Conservation (phyloP, 2,888 invertebrate genomes). For the Lycophotia porphyrea region DNA sequence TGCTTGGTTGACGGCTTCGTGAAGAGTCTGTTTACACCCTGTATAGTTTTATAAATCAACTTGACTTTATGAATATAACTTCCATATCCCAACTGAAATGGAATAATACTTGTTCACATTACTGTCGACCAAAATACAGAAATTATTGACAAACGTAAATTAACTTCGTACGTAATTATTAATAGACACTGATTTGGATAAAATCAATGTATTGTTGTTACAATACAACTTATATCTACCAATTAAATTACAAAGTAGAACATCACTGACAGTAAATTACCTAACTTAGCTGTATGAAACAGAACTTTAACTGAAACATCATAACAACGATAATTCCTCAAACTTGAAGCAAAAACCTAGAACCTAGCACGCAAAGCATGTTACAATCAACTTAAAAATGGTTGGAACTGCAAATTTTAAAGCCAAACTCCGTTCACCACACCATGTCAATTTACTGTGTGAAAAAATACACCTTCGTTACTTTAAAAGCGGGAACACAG, state of each 20-base stretch:
- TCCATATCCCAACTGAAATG: conserved; percentile 7
- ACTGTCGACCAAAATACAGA: neutral
- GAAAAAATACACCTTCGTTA: conserved; percentile 27
- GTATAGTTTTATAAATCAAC: conserved; percentile 37
- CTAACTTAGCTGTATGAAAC: neutral
- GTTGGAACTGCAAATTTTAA: neutral
- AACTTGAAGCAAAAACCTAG: neutral
- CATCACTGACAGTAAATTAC: neutral
- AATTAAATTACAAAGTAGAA: neutral
- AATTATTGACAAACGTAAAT: neutral
- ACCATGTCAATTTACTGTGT: conserved; percentile 5
- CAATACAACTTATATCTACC: neutral
- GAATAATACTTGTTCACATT: neutral
- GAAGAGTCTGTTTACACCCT: too few species aligned
- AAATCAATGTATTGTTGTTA: neutral
- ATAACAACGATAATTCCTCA: neutral
- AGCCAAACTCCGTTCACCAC: neutral
- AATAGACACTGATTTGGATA: neutral
- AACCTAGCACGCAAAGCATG: neutral
- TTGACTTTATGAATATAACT: conserved; percentile 19
- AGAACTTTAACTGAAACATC: neutral
- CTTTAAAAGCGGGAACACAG: conserved; percentile 20
- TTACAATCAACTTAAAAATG: conserved; percentile 1
- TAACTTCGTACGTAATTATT: neutral
- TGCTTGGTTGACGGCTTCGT: too few species aligned